phyloP scores from a whole-genome alignment of 35 echinoderm and acorn worm genomes.

The Apostichopus californicus region DNA sequence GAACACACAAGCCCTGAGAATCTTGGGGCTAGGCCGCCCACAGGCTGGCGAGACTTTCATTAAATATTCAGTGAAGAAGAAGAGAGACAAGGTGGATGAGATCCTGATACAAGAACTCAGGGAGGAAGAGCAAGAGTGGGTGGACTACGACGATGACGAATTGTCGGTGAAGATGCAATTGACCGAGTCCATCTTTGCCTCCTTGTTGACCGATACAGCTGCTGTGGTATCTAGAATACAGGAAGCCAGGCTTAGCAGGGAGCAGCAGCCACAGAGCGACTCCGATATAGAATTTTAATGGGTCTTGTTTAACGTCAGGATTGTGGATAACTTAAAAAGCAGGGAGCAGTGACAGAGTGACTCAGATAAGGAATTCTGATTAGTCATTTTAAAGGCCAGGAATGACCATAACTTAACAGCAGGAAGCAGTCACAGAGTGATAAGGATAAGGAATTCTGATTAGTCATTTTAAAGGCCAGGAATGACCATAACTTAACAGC shows the following conservation, averaged over 20 bases:
- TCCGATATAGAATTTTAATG: slow-evolving; percentile 57
- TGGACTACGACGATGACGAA: slow-evolving; percentile 98
- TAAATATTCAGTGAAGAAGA: slow-evolving; percentile 76
- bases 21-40: slow-evolving; percentile 49
- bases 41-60: slow-evolving; percentile 46
- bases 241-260: slow-evolving; percentile 62
- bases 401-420: no score
- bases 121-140: slow-evolving; percentile 98
- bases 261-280: slow-evolving; percentile 13
- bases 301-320: no score
- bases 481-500: no score
- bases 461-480: no score
- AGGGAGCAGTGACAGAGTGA: no score
- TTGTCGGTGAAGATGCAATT: slow-evolving; percentile 97
- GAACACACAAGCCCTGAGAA: slow-evolving; percentile 42
- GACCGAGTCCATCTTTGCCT: slow-evolving; percentile 88
- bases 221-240: slow-evolving; percentile 75
- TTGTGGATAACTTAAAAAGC: no score
- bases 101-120: slow-evolving; percentile 88
- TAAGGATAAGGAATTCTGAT: no score
- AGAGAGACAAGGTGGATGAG: slow-evolving; percentile 96
- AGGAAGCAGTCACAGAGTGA: no score
- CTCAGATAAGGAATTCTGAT: slow-evolving; percentile 49
- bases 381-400: no score
- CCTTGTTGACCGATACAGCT: slow-evolving; percentile 83